Percentiles rank a stretch among this genome's conserved stretches.
Conservation (phyloP, 2,113 vertebrate genomes). For the Pelecanoides urinatrix region DNA sequence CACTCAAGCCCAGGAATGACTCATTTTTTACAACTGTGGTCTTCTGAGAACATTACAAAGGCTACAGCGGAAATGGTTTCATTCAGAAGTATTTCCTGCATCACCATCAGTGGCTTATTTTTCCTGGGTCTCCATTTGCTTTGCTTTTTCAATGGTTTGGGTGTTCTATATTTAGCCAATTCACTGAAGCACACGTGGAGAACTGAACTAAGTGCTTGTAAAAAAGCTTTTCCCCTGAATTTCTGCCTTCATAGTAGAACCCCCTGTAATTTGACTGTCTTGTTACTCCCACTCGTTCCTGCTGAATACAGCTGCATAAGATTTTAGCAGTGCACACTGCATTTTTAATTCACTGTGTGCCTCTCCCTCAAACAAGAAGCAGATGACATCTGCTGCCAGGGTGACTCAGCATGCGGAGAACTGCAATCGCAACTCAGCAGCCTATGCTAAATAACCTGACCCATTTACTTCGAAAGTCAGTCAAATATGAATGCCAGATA, state of each 20-base stretch:
- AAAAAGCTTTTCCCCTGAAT: constrained; percentile 19
- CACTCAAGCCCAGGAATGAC: background rate
- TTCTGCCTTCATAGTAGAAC: constrained; percentile 45
- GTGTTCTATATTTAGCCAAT: constrained; percentile 62
- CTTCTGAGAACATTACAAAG: constrained; percentile 49
- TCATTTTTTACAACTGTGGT: constrained; percentile 47
- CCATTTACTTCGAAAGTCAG: constrained; percentile 27
- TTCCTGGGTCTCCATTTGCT: constrained; percentile 45
- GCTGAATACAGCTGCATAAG: constrained; percentile 39
- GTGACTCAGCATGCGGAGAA: constrained; percentile 53
- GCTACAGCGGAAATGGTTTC: constrained; percentile 31
- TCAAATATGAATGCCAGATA: constrained; percentile 20
- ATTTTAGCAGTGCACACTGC: constrained; percentile 25
- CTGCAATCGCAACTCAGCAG: background rate
- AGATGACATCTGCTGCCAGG: constrained; percentile 38
- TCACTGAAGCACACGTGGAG: background rate
- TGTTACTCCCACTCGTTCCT: constrained; percentile 62
- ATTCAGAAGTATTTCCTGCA: constrained; percentile 52
- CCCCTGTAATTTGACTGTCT: constrained; percentile 52
- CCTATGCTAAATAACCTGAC: background rate
- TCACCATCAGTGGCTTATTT: constrained; percentile 16
- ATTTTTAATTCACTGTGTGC: constrained; percentile 33
- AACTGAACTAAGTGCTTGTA: constrained; percentile 13
- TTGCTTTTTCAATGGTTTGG: constrained; percentile 17
- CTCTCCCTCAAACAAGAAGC: constrained; percentile 18